Percentiles rank a stretch among this genome's conserved stretches.
phyloP scores from a whole-genome alignment of 1,140 invertebrate species.

The Leptinotarsa texana region DNA sequence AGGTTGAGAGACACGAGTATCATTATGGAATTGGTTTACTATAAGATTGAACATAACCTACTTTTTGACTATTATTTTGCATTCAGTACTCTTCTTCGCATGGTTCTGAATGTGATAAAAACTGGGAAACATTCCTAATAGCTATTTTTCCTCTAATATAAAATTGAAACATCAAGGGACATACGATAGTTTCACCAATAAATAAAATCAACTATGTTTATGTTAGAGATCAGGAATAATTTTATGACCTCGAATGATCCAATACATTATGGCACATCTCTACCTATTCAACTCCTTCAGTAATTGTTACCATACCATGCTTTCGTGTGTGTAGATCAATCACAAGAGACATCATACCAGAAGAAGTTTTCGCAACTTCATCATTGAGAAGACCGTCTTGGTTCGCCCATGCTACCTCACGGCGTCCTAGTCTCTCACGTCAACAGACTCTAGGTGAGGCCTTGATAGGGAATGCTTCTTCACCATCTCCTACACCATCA shows the following conservation, averaged over 20 bases:
- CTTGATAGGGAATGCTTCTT: conserved; percentile 49
- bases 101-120: no score
- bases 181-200: not conserved
- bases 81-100: no score
- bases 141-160: no score
- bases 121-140: no score
- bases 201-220: not conserved
- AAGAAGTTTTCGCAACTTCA: conserved; percentile 47
- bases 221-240: no score
- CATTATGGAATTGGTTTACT: no score
- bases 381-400: conserved; percentile 47
- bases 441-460: conserved; percentile 47
- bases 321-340: conserved; percentile 45
- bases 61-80: no score
- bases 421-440: conserved; percentile 40
- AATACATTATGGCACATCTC: not conserved
- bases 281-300: no score
- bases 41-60: no score
- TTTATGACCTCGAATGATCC: not conserved
- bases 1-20: no score
- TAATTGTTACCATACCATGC: no score
- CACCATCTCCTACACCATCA: conserved; percentile 47
- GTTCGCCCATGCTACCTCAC: conserved; percentile 40
- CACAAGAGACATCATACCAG: conserved; percentile 52
- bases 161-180: no score